Evolutionary conservation across 2,797 vertebrate genomes (phyloP).

Genomic region (Diceros bicornis): DNA sequence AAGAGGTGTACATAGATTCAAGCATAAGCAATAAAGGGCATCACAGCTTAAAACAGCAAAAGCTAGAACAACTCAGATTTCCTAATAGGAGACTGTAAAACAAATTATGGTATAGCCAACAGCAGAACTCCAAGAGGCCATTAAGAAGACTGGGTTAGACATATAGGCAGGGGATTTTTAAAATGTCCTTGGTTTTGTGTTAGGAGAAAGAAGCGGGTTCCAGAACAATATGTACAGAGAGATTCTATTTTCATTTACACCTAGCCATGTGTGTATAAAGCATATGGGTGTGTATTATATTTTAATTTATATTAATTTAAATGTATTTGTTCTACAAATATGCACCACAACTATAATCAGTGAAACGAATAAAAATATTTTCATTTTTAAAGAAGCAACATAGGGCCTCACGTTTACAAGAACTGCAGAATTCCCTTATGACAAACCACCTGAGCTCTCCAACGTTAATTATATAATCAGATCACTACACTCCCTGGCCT

Average conservation of each 20-base stretch:
- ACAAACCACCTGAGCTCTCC: constrained; percentile 43
- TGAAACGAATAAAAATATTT: background rate
- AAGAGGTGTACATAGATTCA: background rate
- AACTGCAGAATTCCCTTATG: background rate
- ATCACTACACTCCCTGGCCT: background rate
- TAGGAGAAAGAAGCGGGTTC: background rate
- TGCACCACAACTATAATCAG: background rate
- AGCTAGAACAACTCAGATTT: background rate
- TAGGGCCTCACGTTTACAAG: background rate
- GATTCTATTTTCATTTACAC: background rate
- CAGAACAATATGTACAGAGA: background rate
- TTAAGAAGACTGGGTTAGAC: background rate
- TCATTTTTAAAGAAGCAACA: constrained; percentile 53
- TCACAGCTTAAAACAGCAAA: background rate
- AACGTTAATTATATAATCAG: constrained; percentile 41
- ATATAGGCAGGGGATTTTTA: background rate
- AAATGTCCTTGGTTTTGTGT: background rate
- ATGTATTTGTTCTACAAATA: background rate
- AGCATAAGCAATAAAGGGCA: background rate
- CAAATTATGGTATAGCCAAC: background rate
- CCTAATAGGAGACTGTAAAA: background rate
- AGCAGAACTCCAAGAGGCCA: background rate
- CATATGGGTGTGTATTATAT: background rate
- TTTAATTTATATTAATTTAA: background rate
- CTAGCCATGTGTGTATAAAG: background rate